A percentile compares a stretch with the other conserved stretches of the same genome.
Conservation (phyloP, 1,140 invertebrate genomes). For the Fopius arisanus region DNA sequence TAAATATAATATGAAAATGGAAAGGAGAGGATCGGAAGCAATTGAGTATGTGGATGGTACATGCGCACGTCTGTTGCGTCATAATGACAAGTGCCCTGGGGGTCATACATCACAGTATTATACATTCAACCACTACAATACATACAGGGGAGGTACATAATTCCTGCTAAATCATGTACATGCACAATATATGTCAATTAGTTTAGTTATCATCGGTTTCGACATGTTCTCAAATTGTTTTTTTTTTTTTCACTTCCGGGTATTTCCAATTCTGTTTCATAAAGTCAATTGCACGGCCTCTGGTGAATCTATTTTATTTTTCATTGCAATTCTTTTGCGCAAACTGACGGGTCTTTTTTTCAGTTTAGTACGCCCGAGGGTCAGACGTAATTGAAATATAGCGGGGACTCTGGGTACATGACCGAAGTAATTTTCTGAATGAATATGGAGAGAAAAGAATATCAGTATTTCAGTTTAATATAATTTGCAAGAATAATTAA, state of each 20-base stretch:
- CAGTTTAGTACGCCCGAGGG: too few relatives aligned
- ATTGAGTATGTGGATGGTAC: neutral
- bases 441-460: too few relatives aligned
- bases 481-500: too few relatives aligned
- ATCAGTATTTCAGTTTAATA: too few relatives aligned
- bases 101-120: constrained; percentile 8
- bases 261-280: neutral
- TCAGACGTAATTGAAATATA: too few relatives aligned
- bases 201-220: neutral
- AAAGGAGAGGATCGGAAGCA: constrained; percentile 13
- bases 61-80: neutral
- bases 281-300: too few relatives aligned
- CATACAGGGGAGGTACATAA: constrained; percentile 2
- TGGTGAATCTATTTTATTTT: too few relatives aligned
- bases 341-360: too few relatives aligned
- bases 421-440: too few relatives aligned
- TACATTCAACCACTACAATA: neutral
- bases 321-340: too few relatives aligned
- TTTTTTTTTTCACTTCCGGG: neutral
- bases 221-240: neutral
- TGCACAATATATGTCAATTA: neutral
- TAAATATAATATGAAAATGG: neutral
- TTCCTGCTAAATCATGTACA: neutral
- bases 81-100: constrained; percentile 16
- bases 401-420: too few relatives aligned